A percentile compares a stretch with the other conserved stretches of the same genome.
These are phyloP conservation scores for Corythoichthys intestinalis DNA, from an alignment of 2,113 vertebrate species.

Conservation along the genomic window DNA sequence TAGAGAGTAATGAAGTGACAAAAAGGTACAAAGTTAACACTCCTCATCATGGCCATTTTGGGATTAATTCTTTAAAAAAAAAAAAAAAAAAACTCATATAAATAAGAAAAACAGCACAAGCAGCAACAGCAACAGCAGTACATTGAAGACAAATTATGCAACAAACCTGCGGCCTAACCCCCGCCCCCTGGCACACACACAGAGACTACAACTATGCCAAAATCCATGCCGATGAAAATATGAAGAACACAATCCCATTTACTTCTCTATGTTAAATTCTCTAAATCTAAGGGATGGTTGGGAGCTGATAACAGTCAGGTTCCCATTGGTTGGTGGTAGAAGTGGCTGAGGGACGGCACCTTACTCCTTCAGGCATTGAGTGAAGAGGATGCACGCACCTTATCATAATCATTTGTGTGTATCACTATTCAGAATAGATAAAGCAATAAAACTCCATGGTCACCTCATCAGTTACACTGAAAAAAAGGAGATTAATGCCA, in stretches of 20 bases:
- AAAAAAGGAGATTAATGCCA: background rate
- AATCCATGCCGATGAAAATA: constrained; percentile 25
- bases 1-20: background rate
- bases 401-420: background rate
- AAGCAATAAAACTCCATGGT: background rate
- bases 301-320: constrained; percentile 76
- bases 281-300: constrained; percentile 78
- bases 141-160: background rate
- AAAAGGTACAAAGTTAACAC: constrained; percentile 8
- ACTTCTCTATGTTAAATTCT: constrained; percentile 71
- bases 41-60: constrained; percentile 99
- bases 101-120: background rate
- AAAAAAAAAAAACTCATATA: background rate
- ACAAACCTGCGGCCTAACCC: background rate
- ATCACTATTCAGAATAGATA: background rate
- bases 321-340: constrained; percentile 79
- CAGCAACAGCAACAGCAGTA: background rate
- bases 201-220: constrained; percentile 35
- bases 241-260: constrained; percentile 59
- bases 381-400: background rate
- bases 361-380: constrained; percentile 16
- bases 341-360: constrained; percentile 52
- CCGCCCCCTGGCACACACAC: background rate
- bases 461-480: background rate
- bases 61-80: constrained; percentile 54